Evolutionary conservation across 2,797 vertebrate species (phyloP).

Genomic region (Fratercula arctica): DNA sequence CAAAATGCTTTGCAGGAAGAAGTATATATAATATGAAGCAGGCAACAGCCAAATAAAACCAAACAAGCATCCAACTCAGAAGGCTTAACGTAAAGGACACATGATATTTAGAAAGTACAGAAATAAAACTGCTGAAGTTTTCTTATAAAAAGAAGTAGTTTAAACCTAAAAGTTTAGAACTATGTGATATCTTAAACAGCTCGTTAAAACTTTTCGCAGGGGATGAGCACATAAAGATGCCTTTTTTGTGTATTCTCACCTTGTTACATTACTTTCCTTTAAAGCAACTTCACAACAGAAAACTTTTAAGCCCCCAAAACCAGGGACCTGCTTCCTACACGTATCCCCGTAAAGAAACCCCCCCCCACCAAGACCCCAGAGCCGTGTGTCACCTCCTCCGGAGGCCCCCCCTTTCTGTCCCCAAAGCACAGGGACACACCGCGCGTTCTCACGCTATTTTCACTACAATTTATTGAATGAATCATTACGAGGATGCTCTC

Average conservation of each 20-base stretch:
- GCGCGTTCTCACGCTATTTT: background rate
- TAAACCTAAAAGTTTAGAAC: background rate
- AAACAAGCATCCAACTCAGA: background rate
- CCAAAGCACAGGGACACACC: background rate
- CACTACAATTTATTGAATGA: too few species aligned
- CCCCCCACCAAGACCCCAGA: background rate
- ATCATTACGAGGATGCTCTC: background rate
- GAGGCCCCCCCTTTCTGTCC: background rate
- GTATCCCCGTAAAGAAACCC: background rate
- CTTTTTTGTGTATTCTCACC: background rate
- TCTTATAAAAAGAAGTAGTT: background rate
- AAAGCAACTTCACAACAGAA: background rate
- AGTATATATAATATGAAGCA: background rate
- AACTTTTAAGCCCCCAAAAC: background rate
- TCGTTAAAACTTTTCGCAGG: background rate
- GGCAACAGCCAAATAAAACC: background rate
- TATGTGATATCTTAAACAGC: accelerated
- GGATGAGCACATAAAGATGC: background rate
- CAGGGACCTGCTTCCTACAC: background rate
- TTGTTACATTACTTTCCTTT: background rate
- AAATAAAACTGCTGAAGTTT: background rate
- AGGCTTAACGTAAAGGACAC: accelerated
- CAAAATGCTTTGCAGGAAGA: background rate
- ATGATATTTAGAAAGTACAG: background rate
- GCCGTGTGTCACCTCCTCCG: background rate